Evolutionary conservation across 2,113 vertebrate genomes (phyloP), one percentile per base, ranked within the genome.

Genomic region (Solea senegalensis): DNA sequence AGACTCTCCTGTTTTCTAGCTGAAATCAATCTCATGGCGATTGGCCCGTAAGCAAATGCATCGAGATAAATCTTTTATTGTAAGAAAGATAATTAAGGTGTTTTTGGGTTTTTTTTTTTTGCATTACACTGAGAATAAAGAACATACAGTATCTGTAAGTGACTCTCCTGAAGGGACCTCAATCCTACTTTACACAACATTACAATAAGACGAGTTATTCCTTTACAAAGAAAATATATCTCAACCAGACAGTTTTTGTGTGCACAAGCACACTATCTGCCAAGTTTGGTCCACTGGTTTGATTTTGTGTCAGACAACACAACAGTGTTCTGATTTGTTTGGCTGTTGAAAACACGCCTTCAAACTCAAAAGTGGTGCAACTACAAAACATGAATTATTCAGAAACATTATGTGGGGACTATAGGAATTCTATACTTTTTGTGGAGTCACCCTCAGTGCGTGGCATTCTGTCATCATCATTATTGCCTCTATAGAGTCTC

Each of bases 1-100:
- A 10, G 1, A 5, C 56, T 62, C 7, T 40, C 7, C 60, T 81
- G 73, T 67, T 81, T 73, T 78, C 48, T 46, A 7, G 12, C 59
- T 74, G 57, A 65, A 86, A 86, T 84, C 83, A 74, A 83, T 84
- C 78, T 83, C 34, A 52, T 6, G 41, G 45, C 41, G 80, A 81
- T 44, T 40, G 49, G 34, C 12, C 44, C 26, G 11, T 14, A 45
- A 74, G 57, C 48, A 74, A 68, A 65, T 50, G 7, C 40, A 81
- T 77, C 39, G 53, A 72, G 70, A 74, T 67, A 62, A 80, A 86
- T 65, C 70, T 80, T 68, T 63, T 39, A 67, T 44, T 72, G 45
- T 50, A 7, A 65, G 56, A 10, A 43, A 76, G 74, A 78, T 58
- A 65, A 63, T 63, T 40, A 73, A 64, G 51, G 27, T 45, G 62